Evolutionary conservation across 2,113 vertebrate genomes (phyloP).

Genomic region (Hassar affinis): DNA sequence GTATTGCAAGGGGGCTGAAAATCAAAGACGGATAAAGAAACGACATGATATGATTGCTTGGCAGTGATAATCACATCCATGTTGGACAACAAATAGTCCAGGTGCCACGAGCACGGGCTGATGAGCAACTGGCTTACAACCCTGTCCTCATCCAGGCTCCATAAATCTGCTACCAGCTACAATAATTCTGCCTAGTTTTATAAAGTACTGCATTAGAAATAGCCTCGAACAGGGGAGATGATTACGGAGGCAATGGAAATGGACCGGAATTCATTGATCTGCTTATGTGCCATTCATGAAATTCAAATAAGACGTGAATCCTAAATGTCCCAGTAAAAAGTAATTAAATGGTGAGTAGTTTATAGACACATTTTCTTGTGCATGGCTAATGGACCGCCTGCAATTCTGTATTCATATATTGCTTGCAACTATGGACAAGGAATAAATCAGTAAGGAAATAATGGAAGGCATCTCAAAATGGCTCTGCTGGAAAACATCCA

Average conservation of each 20-base stretch:
- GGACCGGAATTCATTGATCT: slow-evolving; percentile 41
- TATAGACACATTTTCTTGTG: slow-evolving; percentile 26
- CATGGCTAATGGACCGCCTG: slow-evolving; percentile 42
- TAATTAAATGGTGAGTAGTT: slow-evolving; percentile 48
- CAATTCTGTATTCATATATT: slow-evolving; percentile 31
- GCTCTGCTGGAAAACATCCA: slow-evolving; percentile 46
- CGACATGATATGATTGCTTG: slow-evolving; percentile 46
- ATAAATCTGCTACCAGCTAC: slow-evolving; percentile 50
- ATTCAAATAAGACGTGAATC: slow-evolving; percentile 36
- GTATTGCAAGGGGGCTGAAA: slow-evolving; percentile 1
- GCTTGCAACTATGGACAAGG: slow-evolving; percentile 22
- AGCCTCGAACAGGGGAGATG: slow-evolving; percentile 2
- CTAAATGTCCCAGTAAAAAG: slow-evolving; percentile 45
- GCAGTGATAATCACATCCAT: slow-evolving; percentile 23
- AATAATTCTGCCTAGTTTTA: slow-evolving; percentile 39
- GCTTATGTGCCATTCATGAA: slow-evolving; percentile 39
- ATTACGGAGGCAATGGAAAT: slow-evolving; percentile 15
- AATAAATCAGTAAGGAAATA: slow-evolving; percentile 35
- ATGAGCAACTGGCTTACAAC: slow-evolving; percentile 51
- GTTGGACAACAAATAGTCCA: slow-evolving; percentile 46
- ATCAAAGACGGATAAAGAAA: slow-evolving; percentile 20
- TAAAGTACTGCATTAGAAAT: slow-evolving; percentile 27
- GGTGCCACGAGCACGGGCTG: slow-evolving; percentile 38
- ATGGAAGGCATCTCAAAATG: slow-evolving; percentile 46
- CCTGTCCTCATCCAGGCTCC: slow-evolving; percentile 46